Conservation (phyloP, 2,113 vertebrate species). For the Chaetura pelagica region DNA sequence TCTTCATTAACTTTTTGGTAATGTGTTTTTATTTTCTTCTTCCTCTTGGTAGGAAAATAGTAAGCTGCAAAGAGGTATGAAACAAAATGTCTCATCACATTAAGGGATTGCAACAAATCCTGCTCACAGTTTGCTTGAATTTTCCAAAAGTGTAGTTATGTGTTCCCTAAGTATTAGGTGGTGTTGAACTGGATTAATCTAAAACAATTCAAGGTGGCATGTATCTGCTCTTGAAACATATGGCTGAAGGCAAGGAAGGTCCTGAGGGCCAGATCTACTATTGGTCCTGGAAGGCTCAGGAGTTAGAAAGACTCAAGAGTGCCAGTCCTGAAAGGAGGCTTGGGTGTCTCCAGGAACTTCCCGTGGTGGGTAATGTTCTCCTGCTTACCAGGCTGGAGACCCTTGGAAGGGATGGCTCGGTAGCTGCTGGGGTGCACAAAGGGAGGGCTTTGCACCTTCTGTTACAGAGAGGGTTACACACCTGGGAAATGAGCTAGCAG, state of each 20-base stretch:
- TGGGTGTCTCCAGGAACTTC: neutral
- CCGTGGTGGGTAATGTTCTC: fast-evolving
- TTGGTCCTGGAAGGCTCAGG: neutral
- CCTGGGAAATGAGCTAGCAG: slow-evolving; percentile 18
- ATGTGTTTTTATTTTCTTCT: neutral
- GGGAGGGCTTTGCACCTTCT: neutral
- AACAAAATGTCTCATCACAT: neutral
- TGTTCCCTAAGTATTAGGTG: neutral
- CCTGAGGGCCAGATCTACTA: neutral
- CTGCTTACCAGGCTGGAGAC: neutral
- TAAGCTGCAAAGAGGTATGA: neutral
- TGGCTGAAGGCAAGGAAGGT: neutral
- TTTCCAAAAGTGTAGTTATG: neutral
- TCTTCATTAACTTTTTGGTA: neutral
- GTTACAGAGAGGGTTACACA: neutral
- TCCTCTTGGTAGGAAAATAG: neutral
- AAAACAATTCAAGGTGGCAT: neutral
- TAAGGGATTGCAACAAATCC: neutral
- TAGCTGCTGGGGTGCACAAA: neutral
- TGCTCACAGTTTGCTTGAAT: neutral
- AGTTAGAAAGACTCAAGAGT: neutral
- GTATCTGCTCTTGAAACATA: neutral
- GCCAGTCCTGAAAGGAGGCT: neutral
- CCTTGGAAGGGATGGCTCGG: neutral
- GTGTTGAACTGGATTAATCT: neutral